Evolutionary conservation across 2,888 invertebrate species (phyloP), one percentile per base, ranked within the genome.

Genomic region (Diloba caeruleocephala): DNA sequence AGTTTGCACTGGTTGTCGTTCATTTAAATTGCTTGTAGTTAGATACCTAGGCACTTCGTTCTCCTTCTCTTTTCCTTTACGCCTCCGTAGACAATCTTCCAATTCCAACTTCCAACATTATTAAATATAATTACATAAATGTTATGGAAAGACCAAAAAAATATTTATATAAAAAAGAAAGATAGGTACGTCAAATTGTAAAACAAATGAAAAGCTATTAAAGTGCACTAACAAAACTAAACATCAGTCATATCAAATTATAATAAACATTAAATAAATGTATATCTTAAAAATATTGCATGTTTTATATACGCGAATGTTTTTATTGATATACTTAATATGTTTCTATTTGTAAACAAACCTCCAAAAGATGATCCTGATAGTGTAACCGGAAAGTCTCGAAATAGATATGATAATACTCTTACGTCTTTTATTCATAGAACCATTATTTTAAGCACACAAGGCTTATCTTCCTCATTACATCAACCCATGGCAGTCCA

Each of bases 61-160:
- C n/a, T 26, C 38, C 19, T 31, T 21, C 21, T 42, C 15, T 25
- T 23, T 64, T 23, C 42, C 28, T 43, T 46, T 29, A 17, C 29
- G 23, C 8, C n/a, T n/a, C n/a, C 13, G 13, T 14, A 49, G 49
- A 60, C 42, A 49, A 65, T 64, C 29, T 49, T 57, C 19, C 38
- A 64, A 58, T 60, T 57, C 28, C 42, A 38, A 48, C 28, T n/a
- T n/a, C n/a, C n/a, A n/a, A n/a, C n/a, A n/a, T n/a, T n/a, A n/a
- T n/a, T n/a, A n/a, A n/a, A n/a, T n/a, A n/a, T n/a, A n/a, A n/a
- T n/a, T n/a, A n/a, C n/a, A n/a, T n/a, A n/a, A n/a, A n/a, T n/a
- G n/a, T n/a, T 21, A 21, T 21, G 5, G 21, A 5, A 21, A 21
- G 6, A 21, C 3, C 5, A 1, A 21, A 21, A 21, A 21, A 3